Conservation (phyloP, 2,888 invertebrate genomes). For the Drosophila eohydei region DNA sequence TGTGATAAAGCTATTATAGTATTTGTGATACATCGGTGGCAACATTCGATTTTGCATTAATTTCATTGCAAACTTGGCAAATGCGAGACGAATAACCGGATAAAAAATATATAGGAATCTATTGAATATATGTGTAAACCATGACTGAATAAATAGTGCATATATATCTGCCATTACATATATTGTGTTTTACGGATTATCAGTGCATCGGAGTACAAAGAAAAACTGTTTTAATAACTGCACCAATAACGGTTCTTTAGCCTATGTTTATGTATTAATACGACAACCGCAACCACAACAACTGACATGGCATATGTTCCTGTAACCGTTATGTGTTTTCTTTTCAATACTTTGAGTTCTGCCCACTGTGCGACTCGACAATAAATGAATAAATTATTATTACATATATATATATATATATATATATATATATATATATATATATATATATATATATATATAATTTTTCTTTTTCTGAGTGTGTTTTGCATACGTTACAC, state of each 20-base stretch:
- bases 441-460: not conserved
- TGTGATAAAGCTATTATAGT: not conserved
- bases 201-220: slow-evolving; percentile 16
- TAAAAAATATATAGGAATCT: not conserved
- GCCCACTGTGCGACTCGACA: not conserved
- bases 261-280: not conserved
- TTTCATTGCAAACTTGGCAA: not conserved
- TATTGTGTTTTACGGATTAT: slow-evolving; percentile 20
- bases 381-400: slow-evolving; percentile 2
- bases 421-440: too few species aligned
- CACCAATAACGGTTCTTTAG: not conserved
- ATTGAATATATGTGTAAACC: not conserved
- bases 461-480: not conserved
- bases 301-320: slow-evolving; percentile 24
- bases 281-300: slow-evolving; percentile 16
- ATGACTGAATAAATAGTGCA: not conserved
- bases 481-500: not conserved
- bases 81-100: not conserved
- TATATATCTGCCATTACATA: not conserved
- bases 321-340: not conserved
- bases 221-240: not conserved
- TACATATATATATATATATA: not conserved
- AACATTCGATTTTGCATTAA: not conserved
- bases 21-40: not conserved
- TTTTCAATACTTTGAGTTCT: not conserved